Percentiles rank a stretch among this genome's conserved stretches.
Evolutionary conservation across 2,888 invertebrate genomes (phyloP).

Genomic region (Diaperis boleti): DNA sequence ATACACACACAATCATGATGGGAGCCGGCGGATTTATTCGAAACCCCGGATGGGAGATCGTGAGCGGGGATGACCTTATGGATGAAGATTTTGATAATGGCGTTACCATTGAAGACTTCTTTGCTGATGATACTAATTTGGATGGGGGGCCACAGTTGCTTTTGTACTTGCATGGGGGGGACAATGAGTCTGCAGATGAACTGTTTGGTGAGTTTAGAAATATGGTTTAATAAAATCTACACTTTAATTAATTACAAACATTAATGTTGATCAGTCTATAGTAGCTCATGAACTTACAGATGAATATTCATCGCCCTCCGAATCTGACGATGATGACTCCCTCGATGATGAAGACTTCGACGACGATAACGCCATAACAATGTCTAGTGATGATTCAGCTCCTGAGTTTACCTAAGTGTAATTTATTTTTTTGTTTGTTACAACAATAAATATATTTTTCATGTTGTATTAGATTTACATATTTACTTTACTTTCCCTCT

Average conservation of each 20-base stretch:
- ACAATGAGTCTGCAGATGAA: conserved; percentile 13
- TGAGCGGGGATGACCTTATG: conserved; percentile 29
- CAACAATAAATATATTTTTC: conserved; percentile 21
- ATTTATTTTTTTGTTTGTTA: conserved; percentile 22
- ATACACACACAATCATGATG: conserved; percentile 33
- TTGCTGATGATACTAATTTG: conserved; percentile 10
- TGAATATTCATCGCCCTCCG: conserved; percentile 13
- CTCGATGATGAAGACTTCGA: conserved; percentile 24
- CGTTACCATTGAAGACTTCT: conserved; percentile 5
- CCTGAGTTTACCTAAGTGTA: conserved; percentile 17
- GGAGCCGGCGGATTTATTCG: conserved; percentile 37
- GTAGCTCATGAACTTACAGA: too few species aligned
- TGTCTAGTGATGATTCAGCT: conserved; percentile 17
- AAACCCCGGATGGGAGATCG: conserved; percentile 29
- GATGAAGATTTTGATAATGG: conserved; percentile 27
- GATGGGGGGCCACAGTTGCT: conserved; percentile 10
- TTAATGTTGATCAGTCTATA: too few species aligned
- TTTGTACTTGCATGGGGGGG: background rate
- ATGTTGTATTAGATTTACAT: background rate
- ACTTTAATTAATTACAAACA: too few species aligned
- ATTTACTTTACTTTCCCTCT: too few species aligned
- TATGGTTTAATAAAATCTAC: too few species aligned
- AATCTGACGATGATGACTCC: conserved; percentile 22
- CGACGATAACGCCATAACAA: conserved; percentile 8
- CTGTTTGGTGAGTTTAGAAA: conserved; percentile 10